Percentiles rank a stretch among this genome's conserved stretches.
Evolutionary conservation across 1,140 invertebrate species (phyloP).

Genomic region (Drosophila nannoptera): DNA sequence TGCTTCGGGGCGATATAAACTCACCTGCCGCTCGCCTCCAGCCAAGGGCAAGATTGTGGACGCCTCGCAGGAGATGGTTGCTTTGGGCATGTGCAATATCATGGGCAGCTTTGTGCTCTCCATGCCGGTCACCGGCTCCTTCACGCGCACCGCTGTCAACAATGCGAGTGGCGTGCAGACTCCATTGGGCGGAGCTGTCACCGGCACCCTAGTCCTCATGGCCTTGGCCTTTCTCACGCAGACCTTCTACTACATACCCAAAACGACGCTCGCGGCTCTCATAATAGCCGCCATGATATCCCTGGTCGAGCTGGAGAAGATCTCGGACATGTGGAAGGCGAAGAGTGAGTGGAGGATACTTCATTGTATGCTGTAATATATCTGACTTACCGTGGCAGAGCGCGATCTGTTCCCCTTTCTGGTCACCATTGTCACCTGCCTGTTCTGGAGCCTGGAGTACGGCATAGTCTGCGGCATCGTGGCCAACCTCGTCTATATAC

Average conservation of each 20-base stretch:
- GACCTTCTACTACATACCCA: constrained; percentile 88
- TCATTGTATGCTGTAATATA: neutral
- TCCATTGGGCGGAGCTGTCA: constrained; percentile 89
- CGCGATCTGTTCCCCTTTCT: constrained; percentile 87
- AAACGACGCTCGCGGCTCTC: constrained; percentile 86
- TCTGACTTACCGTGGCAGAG: constrained; percentile 80
- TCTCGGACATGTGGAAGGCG: constrained; percentile 88
- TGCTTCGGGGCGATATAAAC: neutral
- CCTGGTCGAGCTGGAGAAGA: constrained; percentile 87
- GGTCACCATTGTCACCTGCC: constrained; percentile 86
- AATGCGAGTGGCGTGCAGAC: constrained; percentile 94
- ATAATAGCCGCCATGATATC: constrained; percentile 90
- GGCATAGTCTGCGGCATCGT: constrained; percentile 91
- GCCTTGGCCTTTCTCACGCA: constrained; percentile 86
- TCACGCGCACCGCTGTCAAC: constrained; percentile 94
- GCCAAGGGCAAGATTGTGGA: constrained; percentile 89
- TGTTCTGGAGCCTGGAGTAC: constrained; percentile 88
- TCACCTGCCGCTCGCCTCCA: constrained; percentile 73
- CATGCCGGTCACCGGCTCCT: constrained; percentile 93
- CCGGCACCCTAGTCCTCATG: constrained; percentile 85
- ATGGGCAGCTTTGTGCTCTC: constrained; percentile 92
- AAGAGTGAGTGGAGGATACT: constrained; percentile 84
- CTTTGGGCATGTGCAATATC: constrained; percentile 90
- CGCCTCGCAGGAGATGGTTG: constrained; percentile 91
- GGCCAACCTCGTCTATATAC: constrained; percentile 86